Conservation (phyloP, 2,888 invertebrate species). For the Osedax frankpressi region DNA sequence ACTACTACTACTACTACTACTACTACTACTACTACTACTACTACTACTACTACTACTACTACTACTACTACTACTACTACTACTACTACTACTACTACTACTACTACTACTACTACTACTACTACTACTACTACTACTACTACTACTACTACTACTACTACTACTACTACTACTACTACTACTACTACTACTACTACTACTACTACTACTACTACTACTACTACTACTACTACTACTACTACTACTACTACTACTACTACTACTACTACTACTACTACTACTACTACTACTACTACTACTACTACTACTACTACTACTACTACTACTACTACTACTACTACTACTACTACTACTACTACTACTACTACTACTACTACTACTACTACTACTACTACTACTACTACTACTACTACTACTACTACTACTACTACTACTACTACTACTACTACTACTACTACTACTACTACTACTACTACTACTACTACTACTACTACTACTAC, state of each 20-base stretch:
- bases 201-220: neutral
- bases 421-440: neutral
- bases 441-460: neutral
- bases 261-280: neutral
- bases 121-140: neutral
- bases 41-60: neutral
- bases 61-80: neutral
- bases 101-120: neutral
- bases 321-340: neutral
- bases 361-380: neutral
- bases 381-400: neutral
- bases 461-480: neutral
- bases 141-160: neutral
- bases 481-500: neutral
- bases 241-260: neutral
- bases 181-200: neutral
- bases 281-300: neutral
- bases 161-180: neutral
- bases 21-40: neutral
- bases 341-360: neutral
- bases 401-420: neutral
- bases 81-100: neutral
- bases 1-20: neutral
- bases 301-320: neutral
- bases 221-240: neutral